Percentiles rank a stretch among this genome's conserved stretches.
Conservation (phyloP, 2,113 vertebrate species). For the Dendropsophus ebraccatus region DNA sequence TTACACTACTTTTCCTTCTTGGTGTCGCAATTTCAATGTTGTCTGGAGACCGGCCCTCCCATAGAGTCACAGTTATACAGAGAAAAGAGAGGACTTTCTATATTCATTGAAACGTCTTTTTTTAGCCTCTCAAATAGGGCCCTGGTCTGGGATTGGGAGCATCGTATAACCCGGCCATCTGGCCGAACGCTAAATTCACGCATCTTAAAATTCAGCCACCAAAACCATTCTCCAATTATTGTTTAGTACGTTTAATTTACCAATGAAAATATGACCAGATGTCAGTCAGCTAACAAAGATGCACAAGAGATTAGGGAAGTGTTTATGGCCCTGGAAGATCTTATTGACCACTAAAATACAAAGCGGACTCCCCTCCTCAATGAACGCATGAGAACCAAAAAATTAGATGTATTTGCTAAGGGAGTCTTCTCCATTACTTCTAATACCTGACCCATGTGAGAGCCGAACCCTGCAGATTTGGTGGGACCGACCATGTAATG, state of each 20-base stretch:
- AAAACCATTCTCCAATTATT: neutral
- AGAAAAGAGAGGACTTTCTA: neutral
- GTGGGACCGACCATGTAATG: no score
- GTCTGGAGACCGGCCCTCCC: neutral
- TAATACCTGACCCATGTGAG: no score
- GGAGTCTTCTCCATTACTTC: neutral
- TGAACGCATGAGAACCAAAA: no score
- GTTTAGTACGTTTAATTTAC: neutral
- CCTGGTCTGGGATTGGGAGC: neutral
- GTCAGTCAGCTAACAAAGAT: neutral
- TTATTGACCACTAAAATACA: neutral
- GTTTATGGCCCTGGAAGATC: neutral
- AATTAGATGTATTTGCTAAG: neutral
- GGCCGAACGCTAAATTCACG: neutral
- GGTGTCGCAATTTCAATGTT: no score
- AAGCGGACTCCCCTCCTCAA: no score
- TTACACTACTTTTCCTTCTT: no score
- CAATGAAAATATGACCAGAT: neutral
- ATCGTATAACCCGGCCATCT: neutral
- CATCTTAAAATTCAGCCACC: neutral
- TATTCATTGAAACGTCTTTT: neutral
- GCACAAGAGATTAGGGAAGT: neutral
- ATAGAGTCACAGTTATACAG: neutral
- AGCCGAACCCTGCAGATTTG: no score
- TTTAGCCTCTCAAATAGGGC: neutral